A percentile compares a stretch with the other conserved stretches of the same genome.
phyloP scores from a whole-genome alignment of 2,113 vertebrate species.

The Anhinga rufa region DNA sequence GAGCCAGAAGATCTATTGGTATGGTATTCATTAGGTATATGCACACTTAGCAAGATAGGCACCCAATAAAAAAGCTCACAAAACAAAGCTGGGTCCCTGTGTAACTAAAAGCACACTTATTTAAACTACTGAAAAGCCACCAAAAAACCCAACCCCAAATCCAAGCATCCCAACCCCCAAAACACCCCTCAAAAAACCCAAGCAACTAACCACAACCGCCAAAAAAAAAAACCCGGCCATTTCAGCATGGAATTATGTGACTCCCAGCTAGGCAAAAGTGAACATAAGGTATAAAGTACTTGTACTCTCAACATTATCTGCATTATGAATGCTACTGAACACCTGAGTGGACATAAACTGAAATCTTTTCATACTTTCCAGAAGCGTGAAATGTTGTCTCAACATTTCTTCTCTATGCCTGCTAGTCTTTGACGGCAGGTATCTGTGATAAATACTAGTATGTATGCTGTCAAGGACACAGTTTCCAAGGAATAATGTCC shows the following conservation, averaged over 20 bases:
- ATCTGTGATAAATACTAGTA: background rate
- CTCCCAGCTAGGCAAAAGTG: background rate
- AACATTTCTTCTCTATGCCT: background rate
- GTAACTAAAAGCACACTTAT: background rate
- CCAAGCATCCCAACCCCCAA: fast-evolving
- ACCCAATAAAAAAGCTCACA: background rate
- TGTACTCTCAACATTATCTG: background rate
- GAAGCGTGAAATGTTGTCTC: background rate
- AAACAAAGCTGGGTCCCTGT: background rate
- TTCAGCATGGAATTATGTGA: background rate
- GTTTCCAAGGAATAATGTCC: background rate
- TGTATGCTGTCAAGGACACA: background rate
- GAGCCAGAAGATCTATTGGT: background rate
- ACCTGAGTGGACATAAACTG: background rate
- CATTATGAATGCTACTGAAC: background rate
- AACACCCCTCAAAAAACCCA: background rate
- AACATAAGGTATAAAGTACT: background rate
- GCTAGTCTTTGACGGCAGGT: background rate
- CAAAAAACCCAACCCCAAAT: background rate
- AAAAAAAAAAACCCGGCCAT: background rate
- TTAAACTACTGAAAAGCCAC: background rate
- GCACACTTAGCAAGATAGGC: background rate
- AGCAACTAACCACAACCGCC: background rate
- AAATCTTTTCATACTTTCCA: background rate
- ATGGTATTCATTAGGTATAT: background rate